phyloP scores from a whole-genome alignment of 2,888 invertebrate genomes.

The Orchesella flavescens region DNA sequence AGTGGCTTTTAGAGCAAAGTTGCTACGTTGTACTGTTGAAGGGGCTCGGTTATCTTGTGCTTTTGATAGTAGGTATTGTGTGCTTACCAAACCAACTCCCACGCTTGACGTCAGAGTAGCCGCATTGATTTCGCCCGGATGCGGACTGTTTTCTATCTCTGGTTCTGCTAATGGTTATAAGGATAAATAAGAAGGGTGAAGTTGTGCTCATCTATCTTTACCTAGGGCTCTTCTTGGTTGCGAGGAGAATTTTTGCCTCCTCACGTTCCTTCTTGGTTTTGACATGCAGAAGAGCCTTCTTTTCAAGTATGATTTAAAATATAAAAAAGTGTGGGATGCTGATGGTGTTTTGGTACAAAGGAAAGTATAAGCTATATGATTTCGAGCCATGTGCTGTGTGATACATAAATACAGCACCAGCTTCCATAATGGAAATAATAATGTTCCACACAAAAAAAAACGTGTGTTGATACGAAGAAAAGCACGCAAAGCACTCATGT shows the following conservation, averaged over 20 bases:
- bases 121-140: constrained; percentile 59
- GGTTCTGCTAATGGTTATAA: not conserved
- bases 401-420: not conserved
- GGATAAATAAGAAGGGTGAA: not conserved
- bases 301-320: constrained; percentile 28
- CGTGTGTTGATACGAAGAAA: constrained; percentile 6
- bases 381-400: constrained; percentile 24
- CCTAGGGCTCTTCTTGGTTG: not conserved
- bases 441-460: constrained; percentile 25
- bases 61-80: no score
- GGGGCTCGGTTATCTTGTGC: no score
- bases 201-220: not conserved
- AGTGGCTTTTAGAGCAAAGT: no score
- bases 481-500: constrained; percentile 45
- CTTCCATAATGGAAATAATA: constrained; percentile 19
- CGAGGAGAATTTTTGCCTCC: not conserved
- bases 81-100: constrained; percentile 54
- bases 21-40: no score
- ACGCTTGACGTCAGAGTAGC: constrained; percentile 68
- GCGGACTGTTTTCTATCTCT: constrained; percentile 44
- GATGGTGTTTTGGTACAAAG: not conserved
- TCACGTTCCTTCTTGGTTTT: constrained; percentile 5
- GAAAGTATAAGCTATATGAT: not conserved
- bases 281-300: constrained; percentile 24
- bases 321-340: constrained; percentile 25